Evolutionary conservation across 2,113 vertebrate genomes (phyloP).

Genomic region (Nibea coibor): DNA sequence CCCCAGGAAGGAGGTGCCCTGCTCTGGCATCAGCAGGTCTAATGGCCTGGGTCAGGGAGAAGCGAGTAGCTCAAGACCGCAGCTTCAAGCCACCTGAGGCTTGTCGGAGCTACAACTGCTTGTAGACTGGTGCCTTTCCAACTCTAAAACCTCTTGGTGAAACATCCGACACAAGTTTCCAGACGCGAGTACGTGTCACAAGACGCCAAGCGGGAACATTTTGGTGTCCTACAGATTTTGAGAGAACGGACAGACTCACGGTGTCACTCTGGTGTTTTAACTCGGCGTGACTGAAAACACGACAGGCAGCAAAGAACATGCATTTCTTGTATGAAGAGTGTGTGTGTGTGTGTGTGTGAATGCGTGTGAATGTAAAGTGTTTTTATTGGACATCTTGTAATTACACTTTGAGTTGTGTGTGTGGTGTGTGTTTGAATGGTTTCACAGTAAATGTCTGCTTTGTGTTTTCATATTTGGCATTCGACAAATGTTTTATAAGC

Average conservation of each 20-base stretch:
- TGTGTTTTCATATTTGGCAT: slow-evolving; percentile 51
- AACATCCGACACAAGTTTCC: slow-evolving; percentile 25
- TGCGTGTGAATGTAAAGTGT: slow-evolving; percentile 21
- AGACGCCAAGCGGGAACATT: slow-evolving; percentile 25
- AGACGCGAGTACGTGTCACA: slow-evolving; percentile 21
- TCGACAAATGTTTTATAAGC: slow-evolving; percentile 56
- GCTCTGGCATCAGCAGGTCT: slow-evolving; percentile 47
- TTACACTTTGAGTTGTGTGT: slow-evolving; percentile 35
- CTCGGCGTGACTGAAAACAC: slow-evolving; percentile 1
- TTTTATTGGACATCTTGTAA: slow-evolving; percentile 43
- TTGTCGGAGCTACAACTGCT: not conserved
- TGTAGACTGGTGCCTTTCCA: slow-evolving; percentile 27
- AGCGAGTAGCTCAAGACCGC: slow-evolving; percentile 37
- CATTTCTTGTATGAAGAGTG: slow-evolving; percentile 29
- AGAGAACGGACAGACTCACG: slow-evolving; percentile 32
- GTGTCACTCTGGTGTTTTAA: slow-evolving; percentile 41
- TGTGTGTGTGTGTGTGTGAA: slow-evolving; percentile 8
- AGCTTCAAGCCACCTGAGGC: slow-evolving; percentile 71
- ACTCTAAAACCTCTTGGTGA: slow-evolving; percentile 29
- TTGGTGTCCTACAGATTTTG: slow-evolving; percentile 42
- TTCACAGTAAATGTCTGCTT: slow-evolving; percentile 20
- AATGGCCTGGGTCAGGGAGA: slow-evolving; percentile 62
- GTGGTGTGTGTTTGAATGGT: slow-evolving; percentile 5
- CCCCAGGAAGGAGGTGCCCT: slow-evolving; percentile 78
- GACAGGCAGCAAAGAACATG: slow-evolving; percentile 18